Evolutionary conservation across 2,113 vertebrate genomes (phyloP).

Genomic region (Antechinus flavipes): DNA sequence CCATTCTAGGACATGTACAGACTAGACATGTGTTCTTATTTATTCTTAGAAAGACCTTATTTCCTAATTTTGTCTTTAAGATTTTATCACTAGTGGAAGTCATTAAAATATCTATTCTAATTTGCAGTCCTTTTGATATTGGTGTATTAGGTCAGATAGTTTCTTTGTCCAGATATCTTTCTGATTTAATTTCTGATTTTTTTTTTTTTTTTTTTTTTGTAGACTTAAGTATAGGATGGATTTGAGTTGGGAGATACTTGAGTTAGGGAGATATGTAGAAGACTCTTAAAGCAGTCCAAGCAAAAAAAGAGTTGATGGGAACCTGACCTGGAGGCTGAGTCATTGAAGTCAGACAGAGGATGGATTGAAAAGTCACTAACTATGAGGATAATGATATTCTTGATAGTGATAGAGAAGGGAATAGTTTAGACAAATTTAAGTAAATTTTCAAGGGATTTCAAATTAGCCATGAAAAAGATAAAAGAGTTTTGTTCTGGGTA

Average conservation of each 20-base stretch:
- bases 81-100: conserved; percentile 9
- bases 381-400: background rate
- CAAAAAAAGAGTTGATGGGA: background rate
- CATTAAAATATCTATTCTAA: background rate
- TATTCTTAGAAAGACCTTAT: conserved; percentile 20
- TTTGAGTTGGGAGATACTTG: background rate
- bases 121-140: background rate
- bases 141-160: background rate
- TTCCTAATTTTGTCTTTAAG: background rate
- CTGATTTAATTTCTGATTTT: background rate
- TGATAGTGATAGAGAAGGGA: background rate
- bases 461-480: background rate
- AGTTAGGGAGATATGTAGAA: background rate
- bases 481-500: background rate
- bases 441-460: too few species aligned
- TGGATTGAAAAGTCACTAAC: background rate
- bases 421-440: background rate
- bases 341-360: background rate
- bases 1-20: background rate
- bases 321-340: background rate
- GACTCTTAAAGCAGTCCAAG: background rate
- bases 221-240: background rate
- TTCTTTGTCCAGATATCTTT: background rate
- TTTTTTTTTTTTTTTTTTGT: background rate
- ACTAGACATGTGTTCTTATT: background rate